phyloP scores from a whole-genome alignment of 2,888 invertebrate species.

The Cheilosia soror region DNA sequence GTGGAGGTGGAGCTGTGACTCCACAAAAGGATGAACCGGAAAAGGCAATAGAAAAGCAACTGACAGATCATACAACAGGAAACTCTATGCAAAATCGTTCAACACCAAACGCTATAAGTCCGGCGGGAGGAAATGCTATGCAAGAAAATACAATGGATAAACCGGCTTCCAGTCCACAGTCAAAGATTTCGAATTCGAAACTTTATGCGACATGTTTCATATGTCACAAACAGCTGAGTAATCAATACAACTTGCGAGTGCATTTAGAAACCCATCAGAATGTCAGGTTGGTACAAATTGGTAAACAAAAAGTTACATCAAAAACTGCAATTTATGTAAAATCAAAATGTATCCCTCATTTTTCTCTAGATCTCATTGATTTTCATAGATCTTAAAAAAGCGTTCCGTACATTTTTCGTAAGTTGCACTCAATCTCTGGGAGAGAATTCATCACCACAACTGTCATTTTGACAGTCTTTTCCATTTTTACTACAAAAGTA shows the following conservation, averaged over 20 bases:
- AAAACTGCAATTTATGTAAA: neutral
- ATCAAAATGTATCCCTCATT: too few relatives aligned
- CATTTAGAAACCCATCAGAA: slow-evolving; percentile 96
- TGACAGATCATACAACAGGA: slow-evolving; percentile 43
- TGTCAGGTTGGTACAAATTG: slow-evolving; percentile 84
- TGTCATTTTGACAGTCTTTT: too few relatives aligned
- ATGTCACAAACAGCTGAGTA: slow-evolving; percentile 94
- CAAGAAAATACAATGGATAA: slow-evolving; percentile 72
- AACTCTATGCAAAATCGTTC: slow-evolving; percentile 75
- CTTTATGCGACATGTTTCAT: slow-evolving; percentile 90
- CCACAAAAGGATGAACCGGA: slow-evolving; percentile 49
- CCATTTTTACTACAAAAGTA: too few relatives aligned
- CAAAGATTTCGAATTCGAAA: slow-evolving; percentile 84
- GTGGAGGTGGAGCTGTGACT: slow-evolving; percentile 29
- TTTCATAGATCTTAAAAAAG: too few relatives aligned
- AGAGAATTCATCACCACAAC: too few relatives aligned
- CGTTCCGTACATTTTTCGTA: too few relatives aligned
- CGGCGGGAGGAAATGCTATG: slow-evolving; percentile 8
- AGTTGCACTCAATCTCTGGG: too few relatives aligned
- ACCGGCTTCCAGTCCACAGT: slow-evolving; percentile 76
- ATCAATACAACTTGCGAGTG: slow-evolving; percentile 95
- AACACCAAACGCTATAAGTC: slow-evolving; percentile 52
- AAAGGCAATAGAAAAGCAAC: slow-evolving; percentile 31
- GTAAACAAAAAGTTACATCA: neutral
- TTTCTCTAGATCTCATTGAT: too few relatives aligned